These are phyloP conservation scores for Cerastoderma edule DNA, from an alignment of 2,888 invertebrate species.

Conservation along the genomic window DNA sequence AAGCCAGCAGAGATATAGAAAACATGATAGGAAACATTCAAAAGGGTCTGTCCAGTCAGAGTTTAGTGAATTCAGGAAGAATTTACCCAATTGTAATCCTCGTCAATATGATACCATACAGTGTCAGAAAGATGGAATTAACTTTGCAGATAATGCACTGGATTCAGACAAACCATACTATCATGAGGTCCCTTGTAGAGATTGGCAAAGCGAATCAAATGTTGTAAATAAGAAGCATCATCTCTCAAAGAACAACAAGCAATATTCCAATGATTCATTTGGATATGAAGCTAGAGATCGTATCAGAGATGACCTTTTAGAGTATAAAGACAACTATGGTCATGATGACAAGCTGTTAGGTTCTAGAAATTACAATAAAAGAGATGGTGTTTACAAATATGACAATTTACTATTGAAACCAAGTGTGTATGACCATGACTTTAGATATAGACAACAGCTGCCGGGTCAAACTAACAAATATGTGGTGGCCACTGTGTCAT, in stretches of 20 bases:
- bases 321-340: background rate
- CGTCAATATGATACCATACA: slow-evolving; percentile 32
- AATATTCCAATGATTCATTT: background rate
- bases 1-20: background rate
- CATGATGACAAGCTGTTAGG: background rate
- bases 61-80: slow-evolving; percentile 16
- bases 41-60: background rate
- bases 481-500: slow-evolving; percentile 17
- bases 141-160: slow-evolving; percentile 42
- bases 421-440: background rate
- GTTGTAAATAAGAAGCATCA: slow-evolving; percentile 7
- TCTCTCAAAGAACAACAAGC: background rate
- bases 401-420: background rate
- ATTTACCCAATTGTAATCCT: background rate
- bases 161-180: no score
- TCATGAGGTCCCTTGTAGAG: no score
- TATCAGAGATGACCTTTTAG: background rate
- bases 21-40: background rate
- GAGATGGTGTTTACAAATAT: slow-evolving; percentile 10
- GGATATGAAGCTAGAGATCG: slow-evolving; percentile 3
- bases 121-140: slow-evolving; percentile 48
- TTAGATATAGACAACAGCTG: background rate
- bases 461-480: background rate
- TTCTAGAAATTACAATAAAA: background rate
- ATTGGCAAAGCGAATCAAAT: background rate